Evolutionary conservation across 2,888 invertebrate species (phyloP), one percentile per base, ranked within the genome.

Genomic region (Drosophila macrospina): DNA sequence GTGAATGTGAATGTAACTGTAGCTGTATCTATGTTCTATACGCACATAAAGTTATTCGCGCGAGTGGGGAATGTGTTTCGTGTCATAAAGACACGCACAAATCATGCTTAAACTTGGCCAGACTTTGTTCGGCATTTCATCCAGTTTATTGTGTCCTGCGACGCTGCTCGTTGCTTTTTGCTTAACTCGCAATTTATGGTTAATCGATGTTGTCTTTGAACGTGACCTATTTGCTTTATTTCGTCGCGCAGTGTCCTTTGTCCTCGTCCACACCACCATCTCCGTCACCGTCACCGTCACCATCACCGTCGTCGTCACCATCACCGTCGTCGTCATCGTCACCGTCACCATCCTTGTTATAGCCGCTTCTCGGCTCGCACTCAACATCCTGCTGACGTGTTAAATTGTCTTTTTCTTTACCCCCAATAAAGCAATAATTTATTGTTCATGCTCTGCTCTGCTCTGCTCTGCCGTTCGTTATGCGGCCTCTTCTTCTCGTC

Each of bases 181-280:
- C 90, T 90, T 87, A 87, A 88, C 90, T 88, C 81, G 88, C 88
- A 88, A 89, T 89, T 89, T 89, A 90, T 88, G 89, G 88, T 86
- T 87, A 90, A 90, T 90, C 89, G 89, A 89, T 90, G 89, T 87
- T 87, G 83, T 82, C 80, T 74, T 76, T 79, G 86, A 88, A 90
- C 89, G 89, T 89, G 89, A 90, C 89, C 89, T 83, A 88, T 89
- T 90, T 85, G 87, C 83, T 84, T 85, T 85, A 86, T 85, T 87
- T 84, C 64, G 68, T 69, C 60, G 66, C 64, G 62, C 60, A 39
- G 41, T 69, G 72, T 80, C 68, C 69, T 62, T 63, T 65, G 57
- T 52, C 66, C 54, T 30, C 67, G 39, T 72, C 60, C 52, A 24
- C 30, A 59, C 61, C 52, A 56, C 65, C 64, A 74, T 24, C 37